Evolutionary conservation across 2,113 vertebrate genomes (phyloP).

Genomic region (Isurus oxyrinchus): DNA sequence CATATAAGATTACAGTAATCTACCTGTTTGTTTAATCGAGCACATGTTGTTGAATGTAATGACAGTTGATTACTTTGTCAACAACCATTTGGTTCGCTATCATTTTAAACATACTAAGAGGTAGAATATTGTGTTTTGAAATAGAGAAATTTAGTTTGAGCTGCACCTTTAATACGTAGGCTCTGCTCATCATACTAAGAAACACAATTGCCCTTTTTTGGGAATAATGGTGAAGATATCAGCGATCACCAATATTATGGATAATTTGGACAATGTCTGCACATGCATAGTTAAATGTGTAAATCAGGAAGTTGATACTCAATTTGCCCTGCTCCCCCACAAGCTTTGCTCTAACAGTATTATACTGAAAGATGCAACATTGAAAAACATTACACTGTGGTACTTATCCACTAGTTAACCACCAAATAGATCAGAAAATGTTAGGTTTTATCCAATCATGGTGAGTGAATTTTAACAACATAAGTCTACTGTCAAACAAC

Average conservation of each 20-base stretch:
- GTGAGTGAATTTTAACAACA: no score
- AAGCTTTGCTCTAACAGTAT: neutral
- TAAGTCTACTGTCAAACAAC: no score
- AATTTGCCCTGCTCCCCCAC: neutral
- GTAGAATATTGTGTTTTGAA: neutral
- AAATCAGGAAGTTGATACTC: neutral
- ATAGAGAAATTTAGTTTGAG: neutral
- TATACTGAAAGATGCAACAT: no score
- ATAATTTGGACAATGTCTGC: neutral
- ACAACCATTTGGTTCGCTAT: neutral
- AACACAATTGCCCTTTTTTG: neutral
- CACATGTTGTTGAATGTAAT: neutral
- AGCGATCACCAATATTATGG: neutral
- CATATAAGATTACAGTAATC: neutral
- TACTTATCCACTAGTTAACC: no score
- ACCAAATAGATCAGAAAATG: no score
- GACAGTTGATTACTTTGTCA: neutral
- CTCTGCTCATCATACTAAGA: neutral
- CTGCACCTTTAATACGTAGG: neutral
- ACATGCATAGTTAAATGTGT: neutral
- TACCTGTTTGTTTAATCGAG: neutral
- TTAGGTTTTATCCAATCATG: no score
- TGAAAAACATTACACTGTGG: no score
- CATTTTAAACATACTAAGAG: neutral
- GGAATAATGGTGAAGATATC: neutral